These are phyloP conservation scores for Apocheima hispidaria DNA, from an alignment of 2,888 invertebrate species.

Conservation along the genomic window DNA sequence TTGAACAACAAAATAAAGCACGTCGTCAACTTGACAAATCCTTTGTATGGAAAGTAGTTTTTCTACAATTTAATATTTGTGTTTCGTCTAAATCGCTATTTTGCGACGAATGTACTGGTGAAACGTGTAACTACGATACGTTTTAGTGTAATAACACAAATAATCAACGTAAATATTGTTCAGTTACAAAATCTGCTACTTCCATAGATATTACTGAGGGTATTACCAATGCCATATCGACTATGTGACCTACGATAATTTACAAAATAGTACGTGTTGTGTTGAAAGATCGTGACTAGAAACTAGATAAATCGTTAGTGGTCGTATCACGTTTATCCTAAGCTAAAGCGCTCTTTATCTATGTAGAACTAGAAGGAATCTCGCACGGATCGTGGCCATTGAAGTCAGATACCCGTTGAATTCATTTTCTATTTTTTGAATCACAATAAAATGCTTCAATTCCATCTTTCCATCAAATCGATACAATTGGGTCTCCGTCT, in stretches of 20 bases:
- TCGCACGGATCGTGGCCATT: conserved; percentile 13
- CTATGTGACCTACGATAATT: conserved; percentile 38
- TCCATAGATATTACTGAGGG: conserved; percentile 15
- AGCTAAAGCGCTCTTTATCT: conserved; percentile 17
- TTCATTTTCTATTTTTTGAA: conserved; percentile 8
- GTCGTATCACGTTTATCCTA: conserved; percentile 66
- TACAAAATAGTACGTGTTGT: conserved; percentile 60
- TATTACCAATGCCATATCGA: conserved; percentile 30
- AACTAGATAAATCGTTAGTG: conserved; percentile 60
- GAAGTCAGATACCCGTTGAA: conserved; percentile 6
- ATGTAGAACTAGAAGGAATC: conserved; percentile 21
- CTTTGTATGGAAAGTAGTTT: conserved; percentile 33
- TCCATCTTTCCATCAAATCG: conserved; percentile 27
- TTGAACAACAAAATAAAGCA: conserved; percentile 47
- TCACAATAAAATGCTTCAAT: conserved; percentile 36
- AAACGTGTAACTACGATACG: background rate
- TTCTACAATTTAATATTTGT: conserved; percentile 2
- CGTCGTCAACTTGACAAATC: conserved; percentile 33
- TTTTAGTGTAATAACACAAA: background rate
- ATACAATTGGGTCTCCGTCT: conserved; percentile 54
- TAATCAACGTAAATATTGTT: background rate
- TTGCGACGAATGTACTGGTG: too few relatives aligned
- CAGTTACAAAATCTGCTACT: background rate
- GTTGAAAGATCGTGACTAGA: conserved; percentile 71
- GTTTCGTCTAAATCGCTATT: conserved; percentile 2